Evolutionary conservation across 2,888 invertebrate genomes (phyloP).

Genomic region (Leptogaster cylindrica): DNA sequence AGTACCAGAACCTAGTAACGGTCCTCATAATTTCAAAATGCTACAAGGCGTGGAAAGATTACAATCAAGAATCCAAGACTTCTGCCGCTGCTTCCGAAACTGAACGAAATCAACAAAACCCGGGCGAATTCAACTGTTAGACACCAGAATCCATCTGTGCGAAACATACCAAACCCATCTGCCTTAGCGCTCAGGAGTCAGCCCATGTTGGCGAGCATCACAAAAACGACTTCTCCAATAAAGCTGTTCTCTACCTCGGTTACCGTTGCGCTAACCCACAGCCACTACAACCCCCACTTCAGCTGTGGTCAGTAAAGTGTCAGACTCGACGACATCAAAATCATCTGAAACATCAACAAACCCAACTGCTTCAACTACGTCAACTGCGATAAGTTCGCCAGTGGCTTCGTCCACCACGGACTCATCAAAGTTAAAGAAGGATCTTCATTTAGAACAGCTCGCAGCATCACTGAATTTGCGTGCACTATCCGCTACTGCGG

Average conservation of each 20-base stretch:
- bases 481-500: conserved; percentile 56
- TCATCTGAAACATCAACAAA: not conserved
- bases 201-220: conserved; percentile 51
- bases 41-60: conserved; percentile 61
- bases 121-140: conserved; percentile 56
- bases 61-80: conserved; percentile 40
- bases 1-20: not conserved
- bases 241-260: conserved; percentile 33
- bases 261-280: conserved; percentile 26
- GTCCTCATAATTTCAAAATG: conserved; percentile 66
- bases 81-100: conserved; percentile 55
- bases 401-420: conserved; percentile 34
- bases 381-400: conserved; percentile 22
- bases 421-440: conserved; percentile 52
- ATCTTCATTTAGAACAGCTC: conserved; percentile 60
- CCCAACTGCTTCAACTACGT: conserved; percentile 3
- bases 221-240: conserved; percentile 46
- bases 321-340: not conserved
- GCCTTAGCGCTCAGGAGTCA: conserved; percentile 66
- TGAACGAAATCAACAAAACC: conserved; percentile 62
- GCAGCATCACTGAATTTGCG: conserved; percentile 60
- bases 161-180: conserved; percentile 71
- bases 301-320: not conserved
- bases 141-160: conserved; percentile 66
- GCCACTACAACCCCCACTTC: conserved; percentile 8